A percentile compares a stretch with the other conserved stretches of the same genome.
phyloP scores from a whole-genome alignment of 2,888 invertebrate species.

The Labia minor region DNA sequence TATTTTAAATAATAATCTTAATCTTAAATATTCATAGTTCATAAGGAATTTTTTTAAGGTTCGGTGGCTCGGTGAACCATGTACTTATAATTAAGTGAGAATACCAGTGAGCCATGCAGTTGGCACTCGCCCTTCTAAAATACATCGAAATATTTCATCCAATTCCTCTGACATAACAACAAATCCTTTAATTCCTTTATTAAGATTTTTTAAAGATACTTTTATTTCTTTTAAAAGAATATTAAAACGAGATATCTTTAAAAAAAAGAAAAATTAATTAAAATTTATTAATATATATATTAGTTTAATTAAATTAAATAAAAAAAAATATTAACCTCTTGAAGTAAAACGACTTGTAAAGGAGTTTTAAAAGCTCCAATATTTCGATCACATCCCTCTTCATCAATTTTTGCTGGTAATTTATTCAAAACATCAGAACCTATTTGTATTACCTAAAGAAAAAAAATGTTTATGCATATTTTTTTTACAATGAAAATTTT shows the following conservation, averaged over 20 bases:
- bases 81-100: no score
- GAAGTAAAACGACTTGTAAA: constrained; percentile 71
- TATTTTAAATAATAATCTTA: no score
- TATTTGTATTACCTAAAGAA: constrained; percentile 49
- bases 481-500: neutral
- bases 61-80: no score
- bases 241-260: constrained; percentile 50
- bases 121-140: constrained; percentile 72
- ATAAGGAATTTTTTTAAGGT: no score
- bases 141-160: constrained; percentile 68
- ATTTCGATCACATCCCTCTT: constrained; percentile 61
- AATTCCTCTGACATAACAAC: constrained; percentile 77
- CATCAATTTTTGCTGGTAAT: constrained; percentile 62
- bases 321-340: constrained; percentile 48
- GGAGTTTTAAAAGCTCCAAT: constrained; percentile 65
- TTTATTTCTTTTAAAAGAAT: constrained; percentile 44
- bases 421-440: constrained; percentile 60
- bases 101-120: constrained; percentile 51
- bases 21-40: no score
- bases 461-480: neutral
- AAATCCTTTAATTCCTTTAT: constrained; percentile 72
- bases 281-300: no score
- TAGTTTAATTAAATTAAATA: no score
- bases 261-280: constrained; percentile 19
- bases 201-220: constrained; percentile 51